Evolutionary conservation across 2,797 vertebrate species (phyloP), one percentile per base, ranked within the genome.

Genomic region (Cyprinodon diabolis): DNA sequence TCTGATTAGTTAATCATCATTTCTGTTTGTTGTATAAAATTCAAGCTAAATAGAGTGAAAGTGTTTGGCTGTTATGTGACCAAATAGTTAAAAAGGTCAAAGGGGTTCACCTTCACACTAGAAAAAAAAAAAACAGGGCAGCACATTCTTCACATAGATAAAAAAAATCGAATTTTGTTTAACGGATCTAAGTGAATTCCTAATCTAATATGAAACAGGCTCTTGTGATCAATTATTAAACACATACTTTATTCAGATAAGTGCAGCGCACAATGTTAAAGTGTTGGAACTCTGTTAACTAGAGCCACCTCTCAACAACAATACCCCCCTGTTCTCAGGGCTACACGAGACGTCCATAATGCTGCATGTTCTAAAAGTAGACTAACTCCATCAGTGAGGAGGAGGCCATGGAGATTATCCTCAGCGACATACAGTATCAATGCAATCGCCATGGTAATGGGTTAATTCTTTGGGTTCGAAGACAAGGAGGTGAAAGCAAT

Each of bases 181-280:
- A 21, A 43, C 17, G 71, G 37, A 58, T 74, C 74, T 80, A 74
- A 70, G 71, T 84, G 63, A 81, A 76, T 67, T 68, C n/a, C 66
- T 76, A 71, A 74, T 75, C 37, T 21, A 65, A 19, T 21, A 66
- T 17, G 19, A 68, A 47, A 30, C 2, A 70, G 68, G 6, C 68
- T 2, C 48, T 60, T 65, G 40, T 81, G 51, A 82, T 19, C n/a
- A 48, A 67, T 71, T 60, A 58, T 68, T 66, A 69, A 70, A 74
- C 62, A 73, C 21, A 63, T 47, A 37, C 47, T 75, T 68, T 65
- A 76, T 23, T 35, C 14, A 57, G n/a, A 74, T 48, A 65, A 45
- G 47, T 21, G 71, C 67, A 54, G 58, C 25, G 52, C 49, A 23
- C 60, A 45, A 45, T 43, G 54, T 57, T 77, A 10, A 76, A 57